Conservation (phyloP, 2,888 invertebrate species). For the Agrochola lychnidis region DNA sequence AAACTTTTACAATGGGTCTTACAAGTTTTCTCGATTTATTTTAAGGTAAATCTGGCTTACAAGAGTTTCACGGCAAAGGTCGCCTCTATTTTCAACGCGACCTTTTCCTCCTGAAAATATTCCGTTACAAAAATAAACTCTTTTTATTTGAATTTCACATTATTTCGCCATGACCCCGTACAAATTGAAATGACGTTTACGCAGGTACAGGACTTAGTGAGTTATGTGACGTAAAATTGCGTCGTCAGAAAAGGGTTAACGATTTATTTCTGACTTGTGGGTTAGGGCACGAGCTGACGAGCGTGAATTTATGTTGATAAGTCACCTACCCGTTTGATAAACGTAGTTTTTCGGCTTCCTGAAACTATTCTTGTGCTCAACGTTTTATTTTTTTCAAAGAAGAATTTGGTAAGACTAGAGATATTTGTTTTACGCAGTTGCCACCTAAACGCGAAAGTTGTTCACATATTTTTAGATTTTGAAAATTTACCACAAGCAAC, state of each 20-base stretch:
- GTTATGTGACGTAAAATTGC: conserved; percentile 63
- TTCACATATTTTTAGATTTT: not conserved
- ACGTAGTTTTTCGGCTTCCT: not conserved
- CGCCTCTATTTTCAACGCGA: conserved; percentile 32
- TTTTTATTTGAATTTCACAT: conserved; percentile 54
- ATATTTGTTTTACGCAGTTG: not conserved
- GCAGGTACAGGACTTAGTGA: conserved; percentile 54
- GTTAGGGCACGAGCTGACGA: conserved; percentile 46
- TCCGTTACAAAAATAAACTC: conserved; percentile 1
- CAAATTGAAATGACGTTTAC: conserved; percentile 65
- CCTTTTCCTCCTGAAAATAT: conserved; percentile 31
- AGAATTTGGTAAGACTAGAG: not conserved
- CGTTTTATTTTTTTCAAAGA: not conserved
- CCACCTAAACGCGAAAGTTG: not conserved
- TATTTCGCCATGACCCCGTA: conserved; percentile 51
- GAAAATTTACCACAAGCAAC: not conserved
- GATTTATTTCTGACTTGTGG: conserved; percentile 57
- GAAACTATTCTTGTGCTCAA: not conserved
- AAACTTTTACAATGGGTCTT: not conserved
- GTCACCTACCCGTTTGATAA: conserved; percentile 31
- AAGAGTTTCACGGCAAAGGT: conserved; percentile 1
- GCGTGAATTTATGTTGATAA: conserved; percentile 54
- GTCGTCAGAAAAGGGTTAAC: conserved; percentile 63
- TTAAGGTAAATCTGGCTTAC: not conserved
- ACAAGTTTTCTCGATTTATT: not conserved